phyloP scores from a whole-genome alignment of 2,113 vertebrate species.

The Pseudopodoces humilis region DNA sequence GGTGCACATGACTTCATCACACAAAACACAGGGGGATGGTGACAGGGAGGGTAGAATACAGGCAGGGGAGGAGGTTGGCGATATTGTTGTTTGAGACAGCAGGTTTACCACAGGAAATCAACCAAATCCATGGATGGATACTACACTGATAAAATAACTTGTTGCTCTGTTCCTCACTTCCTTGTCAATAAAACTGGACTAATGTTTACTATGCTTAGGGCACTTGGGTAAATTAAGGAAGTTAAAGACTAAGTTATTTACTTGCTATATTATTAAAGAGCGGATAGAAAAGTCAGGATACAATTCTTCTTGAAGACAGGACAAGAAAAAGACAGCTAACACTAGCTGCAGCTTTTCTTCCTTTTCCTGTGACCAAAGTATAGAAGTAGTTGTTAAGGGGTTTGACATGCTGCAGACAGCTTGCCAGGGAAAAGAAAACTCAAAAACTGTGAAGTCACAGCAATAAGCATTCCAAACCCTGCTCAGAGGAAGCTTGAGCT shows the following conservation, averaged over 20 bases:
- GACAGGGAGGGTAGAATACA: not conserved
- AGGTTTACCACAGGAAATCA: not conserved
- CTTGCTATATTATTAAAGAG: not conserved
- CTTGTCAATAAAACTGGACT: not conserved
- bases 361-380: not conserved
- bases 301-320: not conserved
- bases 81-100: not conserved
- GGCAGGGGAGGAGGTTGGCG: not conserved
- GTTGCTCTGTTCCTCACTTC: not conserved
- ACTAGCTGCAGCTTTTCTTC: not conserved
- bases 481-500: not conserved
- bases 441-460: not conserved
- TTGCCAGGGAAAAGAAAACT: not conserved
- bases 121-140: not conserved
- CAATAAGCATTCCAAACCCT: not conserved
- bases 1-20: not conserved
- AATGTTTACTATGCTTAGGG: not conserved
- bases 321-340: not conserved
- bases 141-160: not conserved
- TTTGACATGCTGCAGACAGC: not conserved
- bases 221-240: not conserved
- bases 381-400: not conserved
- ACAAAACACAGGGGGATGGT: not conserved
- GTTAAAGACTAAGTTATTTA: not conserved
- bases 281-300: not conserved